A percentile compares a stretch with the other conserved stretches of the same genome.
Evolutionary conservation across 2,888 invertebrate species (phyloP).

Genomic region (Tetranychus truncatus): DNA sequence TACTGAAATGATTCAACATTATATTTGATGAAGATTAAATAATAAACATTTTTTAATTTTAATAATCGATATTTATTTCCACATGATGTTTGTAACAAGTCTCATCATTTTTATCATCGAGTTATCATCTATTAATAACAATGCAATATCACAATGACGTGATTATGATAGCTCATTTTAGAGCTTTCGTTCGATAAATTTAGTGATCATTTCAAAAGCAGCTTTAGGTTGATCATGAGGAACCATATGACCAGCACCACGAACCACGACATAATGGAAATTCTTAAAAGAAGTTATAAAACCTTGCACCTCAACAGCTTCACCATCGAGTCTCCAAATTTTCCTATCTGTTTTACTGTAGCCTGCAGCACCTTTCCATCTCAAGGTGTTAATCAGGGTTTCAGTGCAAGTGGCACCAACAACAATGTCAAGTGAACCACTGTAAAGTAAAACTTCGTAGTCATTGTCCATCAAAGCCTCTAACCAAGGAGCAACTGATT

Average conservation of each 20-base stretch:
- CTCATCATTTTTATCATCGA: too few relatives aligned
- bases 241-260: slow-evolving; percentile 64
- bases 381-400: slow-evolving; percentile 51
- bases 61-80: too few relatives aligned
- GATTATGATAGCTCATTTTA: background rate
- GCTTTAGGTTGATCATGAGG: slow-evolving; percentile 58
- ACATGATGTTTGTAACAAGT: too few relatives aligned
- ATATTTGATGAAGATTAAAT: too few relatives aligned
- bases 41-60: too few relatives aligned
- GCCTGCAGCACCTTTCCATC: slow-evolving; percentile 46
- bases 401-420: slow-evolving; percentile 69
- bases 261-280: slow-evolving; percentile 51
- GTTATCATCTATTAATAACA: background rate
- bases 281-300: slow-evolving; percentile 53
- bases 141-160: background rate
- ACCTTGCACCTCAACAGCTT: slow-evolving; percentile 45
- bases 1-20: too few relatives aligned
- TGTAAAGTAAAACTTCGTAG: slow-evolving; percentile 42
- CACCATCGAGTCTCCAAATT: slow-evolving; percentile 23
- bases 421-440: slow-evolving; percentile 75
- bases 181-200: slow-evolving; percentile 34
- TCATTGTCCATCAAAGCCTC: slow-evolving; percentile 31
- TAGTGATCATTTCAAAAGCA: slow-evolving; percentile 51
- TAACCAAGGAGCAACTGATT: slow-evolving; percentile 46
- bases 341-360: slow-evolving; percentile 44